Evolutionary conservation across 2,888 invertebrate genomes (phyloP).

Genomic region (Microplitis manilae): DNA sequence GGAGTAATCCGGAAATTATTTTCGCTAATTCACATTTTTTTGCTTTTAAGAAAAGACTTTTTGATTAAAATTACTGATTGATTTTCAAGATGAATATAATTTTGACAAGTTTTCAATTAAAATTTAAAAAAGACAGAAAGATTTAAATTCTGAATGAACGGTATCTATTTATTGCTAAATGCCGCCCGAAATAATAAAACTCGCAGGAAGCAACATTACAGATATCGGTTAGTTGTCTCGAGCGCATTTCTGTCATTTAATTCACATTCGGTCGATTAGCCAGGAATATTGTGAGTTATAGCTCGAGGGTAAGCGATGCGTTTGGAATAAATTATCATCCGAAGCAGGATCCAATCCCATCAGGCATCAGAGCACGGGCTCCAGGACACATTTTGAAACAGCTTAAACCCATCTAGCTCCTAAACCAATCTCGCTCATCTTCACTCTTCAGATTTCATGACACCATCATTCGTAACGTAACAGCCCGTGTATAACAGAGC

Average conservation of each 20-base stretch:
- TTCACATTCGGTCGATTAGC: constrained; percentile 52
- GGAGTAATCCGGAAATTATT: no score
- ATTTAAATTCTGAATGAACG: no score
- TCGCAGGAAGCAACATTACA: not conserved
- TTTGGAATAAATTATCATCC: constrained; percentile 55
- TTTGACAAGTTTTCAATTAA: no score
- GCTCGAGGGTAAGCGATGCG: constrained; percentile 57
- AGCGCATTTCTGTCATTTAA: constrained; percentile 21
- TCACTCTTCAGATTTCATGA: not conserved
- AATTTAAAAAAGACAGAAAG: no score
- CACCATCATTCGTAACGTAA: not conserved
- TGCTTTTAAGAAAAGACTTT: no score
- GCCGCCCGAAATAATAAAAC: not conserved
- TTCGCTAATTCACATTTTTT: no score
- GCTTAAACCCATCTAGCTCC: not conserved
- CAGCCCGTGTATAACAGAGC: not conserved
- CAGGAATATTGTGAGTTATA: constrained; percentile 56
- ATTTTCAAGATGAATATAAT: no score
- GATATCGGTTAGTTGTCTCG: not conserved
- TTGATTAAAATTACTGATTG: no score
- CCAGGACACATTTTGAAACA: not conserved
- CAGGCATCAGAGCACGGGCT: not conserved
- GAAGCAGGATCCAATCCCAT: no score
- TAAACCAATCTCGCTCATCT: not conserved
- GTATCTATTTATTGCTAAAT: no score